Conservation (phyloP, 2,797 vertebrate genomes). For the Enteromius argenteus region DNA sequence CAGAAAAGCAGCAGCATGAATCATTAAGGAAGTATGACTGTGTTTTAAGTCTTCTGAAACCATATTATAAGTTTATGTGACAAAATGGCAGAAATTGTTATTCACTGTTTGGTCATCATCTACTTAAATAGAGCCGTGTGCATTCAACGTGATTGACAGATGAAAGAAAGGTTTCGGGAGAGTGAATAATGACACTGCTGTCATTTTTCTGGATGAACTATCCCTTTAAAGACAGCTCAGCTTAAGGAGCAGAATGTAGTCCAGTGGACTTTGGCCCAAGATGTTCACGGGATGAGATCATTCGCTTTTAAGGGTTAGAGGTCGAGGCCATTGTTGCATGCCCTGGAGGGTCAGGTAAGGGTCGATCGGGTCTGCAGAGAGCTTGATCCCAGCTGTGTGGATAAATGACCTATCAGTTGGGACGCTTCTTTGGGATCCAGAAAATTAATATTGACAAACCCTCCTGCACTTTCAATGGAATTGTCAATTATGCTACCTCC, state of each 20-base stretch:
- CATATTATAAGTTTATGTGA: not conserved
- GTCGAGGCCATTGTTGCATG: constrained; percentile 70
- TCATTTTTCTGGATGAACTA: not conserved
- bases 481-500: constrained; percentile 82
- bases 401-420: constrained; percentile 81
- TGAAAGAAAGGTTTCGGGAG: not conserved
- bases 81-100: not conserved
- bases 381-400: constrained; percentile 76
- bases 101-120: not conserved
- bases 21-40: not conserved
- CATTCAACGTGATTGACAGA: not conserved
- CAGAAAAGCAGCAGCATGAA: not conserved
- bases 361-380: constrained; percentile 76
- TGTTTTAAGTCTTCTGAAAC: not conserved
- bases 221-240: constrained; percentile 17
- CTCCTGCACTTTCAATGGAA: constrained; percentile 83
- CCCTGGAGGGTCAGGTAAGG: constrained; percentile 70
- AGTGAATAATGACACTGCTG: constrained; percentile 5
- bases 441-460: constrained; percentile 87
- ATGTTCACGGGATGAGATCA: constrained; percentile 60
- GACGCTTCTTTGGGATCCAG: constrained; percentile 82
- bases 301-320: constrained; percentile 72
- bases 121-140: not conserved
- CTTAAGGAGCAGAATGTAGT: constrained; percentile 20
- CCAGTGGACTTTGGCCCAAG: constrained; percentile 23